phyloP scores from a whole-genome alignment of 2,888 invertebrate genomes.

The Leptopilina myrica region DNA sequence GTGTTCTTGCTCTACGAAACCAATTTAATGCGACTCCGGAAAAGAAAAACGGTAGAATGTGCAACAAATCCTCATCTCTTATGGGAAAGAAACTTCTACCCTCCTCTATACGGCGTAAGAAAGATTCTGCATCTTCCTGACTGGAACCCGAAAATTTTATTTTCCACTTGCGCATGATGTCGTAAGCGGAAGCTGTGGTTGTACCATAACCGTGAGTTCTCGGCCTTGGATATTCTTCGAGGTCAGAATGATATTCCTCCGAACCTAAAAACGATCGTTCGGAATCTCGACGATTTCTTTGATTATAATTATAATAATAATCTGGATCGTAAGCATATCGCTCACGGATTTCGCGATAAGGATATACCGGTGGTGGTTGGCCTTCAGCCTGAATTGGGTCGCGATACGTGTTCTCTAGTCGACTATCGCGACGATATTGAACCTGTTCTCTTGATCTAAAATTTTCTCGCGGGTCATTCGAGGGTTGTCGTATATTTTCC shows the following conservation, averaged over 20 bases:
- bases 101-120: not conserved
- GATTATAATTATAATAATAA: no score
- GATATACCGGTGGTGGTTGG: no score
- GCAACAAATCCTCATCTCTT: not conserved
- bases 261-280: not conserved
- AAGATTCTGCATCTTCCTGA: not conserved
- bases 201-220: not conserved
- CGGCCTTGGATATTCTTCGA: not conserved
- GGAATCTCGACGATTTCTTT: not conserved
- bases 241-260: not conserved
- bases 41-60: not conserved
- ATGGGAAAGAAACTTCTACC: not conserved
- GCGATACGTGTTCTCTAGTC: no score
- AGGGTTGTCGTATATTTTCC: no score
- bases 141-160: not conserved
- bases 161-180: constrained; percentile 40
- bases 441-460: no score
- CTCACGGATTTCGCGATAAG: no score
- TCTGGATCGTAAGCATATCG: no score
- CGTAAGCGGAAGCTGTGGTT: not conserved
- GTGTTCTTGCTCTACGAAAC: not conserved
- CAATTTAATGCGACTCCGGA: no score
- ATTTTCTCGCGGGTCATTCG: no score
- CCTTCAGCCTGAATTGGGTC: no score
- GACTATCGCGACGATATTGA: no score